These are phyloP conservation scores for Spilogale gracilis DNA, from an alignment of 2,113 vertebrate species.

Conservation along the genomic window DNA sequence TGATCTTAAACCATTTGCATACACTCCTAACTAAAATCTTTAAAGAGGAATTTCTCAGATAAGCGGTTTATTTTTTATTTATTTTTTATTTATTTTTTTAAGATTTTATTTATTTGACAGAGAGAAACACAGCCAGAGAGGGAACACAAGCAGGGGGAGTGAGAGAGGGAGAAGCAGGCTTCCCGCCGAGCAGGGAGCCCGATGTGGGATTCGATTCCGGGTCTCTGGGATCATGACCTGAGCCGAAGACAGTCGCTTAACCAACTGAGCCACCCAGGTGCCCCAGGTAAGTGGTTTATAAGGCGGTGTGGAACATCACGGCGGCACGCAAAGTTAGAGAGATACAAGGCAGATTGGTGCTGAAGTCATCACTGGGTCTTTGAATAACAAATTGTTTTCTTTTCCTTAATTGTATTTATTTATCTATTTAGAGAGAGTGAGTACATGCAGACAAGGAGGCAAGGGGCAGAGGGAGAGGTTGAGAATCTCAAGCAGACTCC, in stretches of 20 bases:
- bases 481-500: neutral
- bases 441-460: neutral
- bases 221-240: no score
- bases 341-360: neutral
- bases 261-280: no score
- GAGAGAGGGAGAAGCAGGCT: no score
- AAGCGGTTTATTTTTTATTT: neutral
- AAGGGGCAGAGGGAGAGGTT: neutral
- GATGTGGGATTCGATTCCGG: no score
- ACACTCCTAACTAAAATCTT: slow-evolving; percentile 31
- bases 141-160: no score
- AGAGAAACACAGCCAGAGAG: no score
- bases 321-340: neutral
- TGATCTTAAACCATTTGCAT: slow-evolving; percentile 6
- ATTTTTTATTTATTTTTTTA: no score
- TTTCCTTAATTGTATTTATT: neutral
- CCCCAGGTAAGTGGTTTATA: neutral
- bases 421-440: neutral
- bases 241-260: no score
- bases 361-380: neutral
- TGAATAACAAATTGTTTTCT: neutral
- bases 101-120: no score
- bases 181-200: no score
- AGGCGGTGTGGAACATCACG: neutral
- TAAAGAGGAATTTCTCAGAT: neutral